Base-by-base conservation (phyloP, 2,113 vertebrate genomes). In the Echinops telfairi region DNA sequence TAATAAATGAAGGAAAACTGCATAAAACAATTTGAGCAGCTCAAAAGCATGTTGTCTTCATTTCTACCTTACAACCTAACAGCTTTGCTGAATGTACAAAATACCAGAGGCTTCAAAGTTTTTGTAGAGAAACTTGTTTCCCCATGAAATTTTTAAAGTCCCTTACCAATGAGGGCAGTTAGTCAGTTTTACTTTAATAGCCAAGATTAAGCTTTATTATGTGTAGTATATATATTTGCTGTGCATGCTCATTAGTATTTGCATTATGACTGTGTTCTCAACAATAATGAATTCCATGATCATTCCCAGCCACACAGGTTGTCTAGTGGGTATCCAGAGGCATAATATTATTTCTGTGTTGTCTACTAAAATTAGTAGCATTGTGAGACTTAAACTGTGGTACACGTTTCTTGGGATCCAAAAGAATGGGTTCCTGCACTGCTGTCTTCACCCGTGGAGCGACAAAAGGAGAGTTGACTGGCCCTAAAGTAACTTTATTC, bases 351-450 rank as follows among this genome's bases (percentile, higher is more conserved):
- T 31, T 53, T 78, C 4, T 53, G 10, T 53, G 47, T 53, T 53
- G 10, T 53, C 47, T 12, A 12, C 47, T 14, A 53, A 53, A 53
- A 11, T 53, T 53, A 53, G 43, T 70, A 71, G 84, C 60, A 60
- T 70, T 91, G 77, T 88, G n/a, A 94, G 78, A 38, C 23, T n/a
- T 88, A 38, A 38, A 83, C 78, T 91, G 23, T 66, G 66, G 16
- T 40, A 15, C 66, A 53, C 2, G 47, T 53, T 53, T 53, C 47
- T 53, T 53, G 47, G 47, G 10, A 53, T 53, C 47, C 47, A 53
- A 53, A 53, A 53, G 47, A 53, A 53, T 4, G 31, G 31, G 16
- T 33, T 71, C 68, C 68, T 33, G n/a, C 31, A 25, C 16, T 71
- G 14, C 5, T 19, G 2, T 70, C 31, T n/a, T 31, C 47, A 53